Evolutionary conservation across 1,140 invertebrate species (phyloP).

Genomic region (Geopemphigus sp.): DNA sequence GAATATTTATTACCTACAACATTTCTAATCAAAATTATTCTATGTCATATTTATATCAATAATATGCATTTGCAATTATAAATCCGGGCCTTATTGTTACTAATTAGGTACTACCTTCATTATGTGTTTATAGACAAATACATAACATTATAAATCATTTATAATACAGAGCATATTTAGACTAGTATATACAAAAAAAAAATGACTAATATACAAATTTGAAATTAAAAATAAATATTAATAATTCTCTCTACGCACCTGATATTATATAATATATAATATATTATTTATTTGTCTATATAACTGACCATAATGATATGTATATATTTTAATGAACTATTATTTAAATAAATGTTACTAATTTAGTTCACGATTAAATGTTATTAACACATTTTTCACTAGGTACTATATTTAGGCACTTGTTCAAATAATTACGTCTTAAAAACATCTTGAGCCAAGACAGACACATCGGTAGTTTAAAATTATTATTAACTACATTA

Average conservation of each 20-base stretch:
- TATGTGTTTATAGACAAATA: slow-evolving; percentile 7
- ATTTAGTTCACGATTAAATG: neutral
- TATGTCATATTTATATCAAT: too few relatives aligned
- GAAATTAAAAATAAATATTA: slow-evolving; percentile 9
- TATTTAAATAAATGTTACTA: neutral
- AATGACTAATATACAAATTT: slow-evolving; percentile 39
- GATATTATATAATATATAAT: neutral
- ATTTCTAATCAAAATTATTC: too few relatives aligned
- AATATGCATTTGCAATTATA: too few relatives aligned
- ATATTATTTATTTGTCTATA: neutral
- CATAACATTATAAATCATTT: slow-evolving; percentile 5
- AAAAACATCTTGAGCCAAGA: slow-evolving; percentile 24
- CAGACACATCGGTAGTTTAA: slow-evolving; percentile 18
- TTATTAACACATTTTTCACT: neutral
- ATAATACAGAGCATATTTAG: slow-evolving; percentile 24
- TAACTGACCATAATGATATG: slow-evolving; percentile 31
- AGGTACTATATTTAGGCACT: slow-evolving; percentile 23
- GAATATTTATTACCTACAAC: too few relatives aligned
- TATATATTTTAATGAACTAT: slow-evolving; percentile 2
- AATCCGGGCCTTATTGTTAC: too few relatives aligned
- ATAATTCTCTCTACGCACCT: slow-evolving; percentile 11
- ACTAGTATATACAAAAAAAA: slow-evolving; percentile 45
- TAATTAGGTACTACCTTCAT: too few relatives aligned
- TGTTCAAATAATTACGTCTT: slow-evolving; percentile 11
- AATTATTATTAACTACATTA: slow-evolving; percentile 29